Conservation (phyloP, 2,797 vertebrate species). For the Picus viridis region DNA sequence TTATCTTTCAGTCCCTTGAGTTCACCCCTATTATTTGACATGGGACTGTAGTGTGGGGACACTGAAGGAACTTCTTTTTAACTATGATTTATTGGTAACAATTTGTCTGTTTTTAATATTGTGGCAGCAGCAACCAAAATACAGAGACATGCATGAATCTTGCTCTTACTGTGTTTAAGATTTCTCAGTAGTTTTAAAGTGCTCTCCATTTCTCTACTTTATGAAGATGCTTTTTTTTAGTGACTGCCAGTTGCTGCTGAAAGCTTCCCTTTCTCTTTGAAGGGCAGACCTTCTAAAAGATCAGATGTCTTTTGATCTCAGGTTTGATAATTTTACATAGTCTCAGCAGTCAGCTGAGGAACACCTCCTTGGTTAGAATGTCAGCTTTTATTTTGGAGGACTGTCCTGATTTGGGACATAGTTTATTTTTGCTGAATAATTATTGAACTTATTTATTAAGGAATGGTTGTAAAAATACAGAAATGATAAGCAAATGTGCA, state of each 20-base stretch:
- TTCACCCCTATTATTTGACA: not conserved
- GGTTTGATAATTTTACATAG: slow-evolving; percentile 7
- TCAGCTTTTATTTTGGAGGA: not conserved
- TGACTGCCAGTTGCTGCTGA: not conserved
- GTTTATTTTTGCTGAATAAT: not conserved
- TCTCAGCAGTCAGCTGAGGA: not conserved
- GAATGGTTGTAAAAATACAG: not conserved
- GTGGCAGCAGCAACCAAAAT: not conserved
- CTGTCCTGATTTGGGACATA: not conserved
- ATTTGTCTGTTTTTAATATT: not conserved
- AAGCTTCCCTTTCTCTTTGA: slow-evolving; percentile 44
- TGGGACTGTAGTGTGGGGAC: not conserved
- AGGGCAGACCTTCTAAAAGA: slow-evolving; percentile 47
- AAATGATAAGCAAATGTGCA: not conserved
- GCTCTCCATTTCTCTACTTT: not conserved
- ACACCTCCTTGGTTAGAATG: not conserved
- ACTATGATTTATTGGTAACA: not conserved
- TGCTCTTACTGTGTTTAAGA: not conserved
- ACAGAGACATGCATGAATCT: not conserved
- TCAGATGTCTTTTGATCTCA: slow-evolving; percentile 19
- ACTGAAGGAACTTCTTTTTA: not conserved
- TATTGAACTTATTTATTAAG: not conserved
- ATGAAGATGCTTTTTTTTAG: not conserved
- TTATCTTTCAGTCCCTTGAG: not conserved
- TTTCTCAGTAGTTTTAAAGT: not conserved